Evolutionary conservation across 2,797 vertebrate genomes (phyloP), one percentile per base, ranked within the genome.

Genomic region (Adelosebastes latens): DNA sequence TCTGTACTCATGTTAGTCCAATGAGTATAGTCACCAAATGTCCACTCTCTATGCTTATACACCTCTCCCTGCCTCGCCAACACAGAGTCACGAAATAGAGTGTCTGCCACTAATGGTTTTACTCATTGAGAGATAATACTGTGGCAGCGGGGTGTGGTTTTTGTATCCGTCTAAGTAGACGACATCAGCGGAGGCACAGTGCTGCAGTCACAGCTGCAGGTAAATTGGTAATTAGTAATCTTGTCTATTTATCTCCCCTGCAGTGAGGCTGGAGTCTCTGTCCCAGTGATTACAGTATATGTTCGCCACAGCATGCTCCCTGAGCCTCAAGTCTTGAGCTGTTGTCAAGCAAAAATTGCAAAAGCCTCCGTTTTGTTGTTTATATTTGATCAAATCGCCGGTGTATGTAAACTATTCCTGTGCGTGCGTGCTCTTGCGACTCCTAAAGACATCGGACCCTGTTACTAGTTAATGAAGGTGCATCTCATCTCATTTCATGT

Each of bases 201-300:
- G 59, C 85, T 87, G 69, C 79, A 82, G 81, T 83, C 85, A 83
- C 90, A 89, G 90, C 88, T 86, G 89, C 86, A 90, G 90, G 86
- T 92, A 92, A 93, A 93, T 91, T 93, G 91, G 85, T 91, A 91
- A 93, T 93, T 92, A 90, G 88, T 84, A 89, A 91, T 91, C 87
- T 80, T 84, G 83, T 90, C 86, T 92, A 89, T 91, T 91, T 91
- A 87, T 88, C 87, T 88, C 70, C 78, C 85, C 81, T 88, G 85
- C 76, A 84, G 86, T 66, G 86, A 86, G 75, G 69, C 81, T 84
- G 64, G 67, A 88, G 76, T 87, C 77, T 84, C 72, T 88, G 71
- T 89, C 58, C 79, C 82, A 73, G 79, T 85, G 84, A 91, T 89
- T 86, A 58, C 36, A 58, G 32, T 58, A 82, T 87, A 82, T 87